Evolutionary conservation across 2,888 invertebrate genomes (phyloP).

Genomic region (Carterocephalus palaemon): DNA sequence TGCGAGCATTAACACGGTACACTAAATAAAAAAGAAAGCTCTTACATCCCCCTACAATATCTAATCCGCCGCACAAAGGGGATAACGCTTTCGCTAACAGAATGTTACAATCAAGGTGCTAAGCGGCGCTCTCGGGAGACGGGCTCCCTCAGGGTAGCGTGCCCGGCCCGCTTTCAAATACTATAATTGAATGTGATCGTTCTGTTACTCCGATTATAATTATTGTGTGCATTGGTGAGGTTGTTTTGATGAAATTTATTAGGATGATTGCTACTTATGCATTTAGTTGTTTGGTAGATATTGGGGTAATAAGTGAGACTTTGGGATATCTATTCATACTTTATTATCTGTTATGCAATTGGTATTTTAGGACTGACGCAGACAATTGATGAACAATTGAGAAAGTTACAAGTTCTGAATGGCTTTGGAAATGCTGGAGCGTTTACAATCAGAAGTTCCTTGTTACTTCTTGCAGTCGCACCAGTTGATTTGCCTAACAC

Average conservation of each 20-base stretch:
- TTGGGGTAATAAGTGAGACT: background rate
- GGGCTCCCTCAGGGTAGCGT: slow-evolving; percentile 29
- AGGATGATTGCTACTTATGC: background rate
- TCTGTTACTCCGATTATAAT: slow-evolving; percentile 15
- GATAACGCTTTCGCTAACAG: slow-evolving; percentile 35
- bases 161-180: slow-evolving; percentile 30
- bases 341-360: too few relatives aligned
- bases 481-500: slow-evolving; percentile 23
- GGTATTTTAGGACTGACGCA: too few relatives aligned
- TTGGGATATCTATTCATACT: background rate
- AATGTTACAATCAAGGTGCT: slow-evolving; percentile 35
- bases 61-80: slow-evolving; percentile 39
- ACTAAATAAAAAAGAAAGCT: slow-evolving; percentile 25
- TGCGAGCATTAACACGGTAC: slow-evolving; percentile 25
- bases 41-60: slow-evolving; percentile 28
- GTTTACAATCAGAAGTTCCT: slow-evolving; percentile 9
- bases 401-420: too few relatives aligned
- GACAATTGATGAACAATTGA: background rate
- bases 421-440: too few relatives aligned
- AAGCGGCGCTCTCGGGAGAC: slow-evolving; percentile 34
- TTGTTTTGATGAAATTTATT: background rate
- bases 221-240: background rate
- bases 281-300: background rate
- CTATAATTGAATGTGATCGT: slow-evolving; percentile 26
- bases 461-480: slow-evolving; percentile 12